Percentiles rank a stretch among this genome's conserved stretches.
phyloP scores from a whole-genome alignment of 2,888 invertebrate genomes.

The Deladenus siricidicola region DNA sequence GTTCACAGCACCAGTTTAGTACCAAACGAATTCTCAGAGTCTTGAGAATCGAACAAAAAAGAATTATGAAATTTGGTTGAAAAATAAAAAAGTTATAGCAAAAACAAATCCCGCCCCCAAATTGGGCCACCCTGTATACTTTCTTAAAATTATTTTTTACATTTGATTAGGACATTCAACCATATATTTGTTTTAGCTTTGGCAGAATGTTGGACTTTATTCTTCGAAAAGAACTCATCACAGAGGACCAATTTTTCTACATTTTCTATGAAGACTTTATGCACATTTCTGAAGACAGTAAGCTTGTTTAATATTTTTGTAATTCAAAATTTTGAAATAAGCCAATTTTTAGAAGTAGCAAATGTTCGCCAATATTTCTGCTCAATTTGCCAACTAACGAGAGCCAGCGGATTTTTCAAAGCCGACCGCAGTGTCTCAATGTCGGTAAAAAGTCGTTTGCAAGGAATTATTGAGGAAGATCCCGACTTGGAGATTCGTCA shows the following conservation, averaged over 20 bases:
- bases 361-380: slow-evolving; percentile 29
- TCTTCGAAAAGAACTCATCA: neutral
- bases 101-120: no score
- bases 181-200: slow-evolving; percentile 17
- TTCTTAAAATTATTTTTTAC: neutral
- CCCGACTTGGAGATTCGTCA: slow-evolving; percentile 17
- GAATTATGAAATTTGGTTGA: no score
- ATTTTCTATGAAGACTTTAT: slow-evolving; percentile 25
- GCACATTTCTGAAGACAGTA: slow-evolving; percentile 22
- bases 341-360: slow-evolving; percentile 12
- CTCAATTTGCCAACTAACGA: slow-evolving; percentile 7
- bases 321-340: neutral
- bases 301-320: slow-evolving; percentile 1
- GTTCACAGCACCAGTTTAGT: no score
- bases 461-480: slow-evolving; percentile 16
- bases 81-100: no score
- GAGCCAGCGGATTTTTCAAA: slow-evolving; percentile 2
- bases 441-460: slow-evolving; percentile 12
- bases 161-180: no score
- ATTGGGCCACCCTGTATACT: no score
- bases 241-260: slow-evolving; percentile 10
- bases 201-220: slow-evolving; percentile 14
- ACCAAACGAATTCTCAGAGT: no score
- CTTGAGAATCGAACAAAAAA: no score
- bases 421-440: slow-evolving; percentile 7